phyloP scores from a whole-genome alignment of 2,797 vertebrate species.

The Danio choprae region DNA sequence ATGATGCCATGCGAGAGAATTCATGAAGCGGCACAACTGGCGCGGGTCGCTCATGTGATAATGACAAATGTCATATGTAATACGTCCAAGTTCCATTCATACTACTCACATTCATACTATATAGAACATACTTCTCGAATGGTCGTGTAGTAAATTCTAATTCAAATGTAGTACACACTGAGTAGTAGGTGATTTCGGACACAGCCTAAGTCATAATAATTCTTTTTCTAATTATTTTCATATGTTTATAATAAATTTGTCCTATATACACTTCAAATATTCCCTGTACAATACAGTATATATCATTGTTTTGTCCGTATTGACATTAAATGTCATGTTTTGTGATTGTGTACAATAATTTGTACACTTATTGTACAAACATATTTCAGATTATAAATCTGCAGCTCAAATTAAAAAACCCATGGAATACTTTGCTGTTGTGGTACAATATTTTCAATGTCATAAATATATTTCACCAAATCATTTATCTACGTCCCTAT shows the following conservation, averaged over 20 bases:
- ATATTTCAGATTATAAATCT: neutral
- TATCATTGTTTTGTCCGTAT: neutral
- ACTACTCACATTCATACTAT: too few species aligned
- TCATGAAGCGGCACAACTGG: too few species aligned
- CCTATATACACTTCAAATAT: neutral
- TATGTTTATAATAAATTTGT: neutral
- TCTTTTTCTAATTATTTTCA: neutral
- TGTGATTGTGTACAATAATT: neutral
- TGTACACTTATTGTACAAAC: neutral
- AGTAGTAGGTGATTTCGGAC: too few species aligned
- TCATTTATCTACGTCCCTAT: neutral
- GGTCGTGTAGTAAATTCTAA: too few species aligned
- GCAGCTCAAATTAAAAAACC: neutral
- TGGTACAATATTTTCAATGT: neutral
- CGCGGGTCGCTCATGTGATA: too few species aligned
- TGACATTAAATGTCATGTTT: neutral
- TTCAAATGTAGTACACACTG: too few species aligned
- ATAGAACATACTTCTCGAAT: too few species aligned
- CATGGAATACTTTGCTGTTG: neutral
- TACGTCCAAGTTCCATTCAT: too few species aligned
- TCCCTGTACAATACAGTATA: neutral
- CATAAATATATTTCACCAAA: neutral
- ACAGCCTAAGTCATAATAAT: too few species aligned
- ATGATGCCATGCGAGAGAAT: too few species aligned
- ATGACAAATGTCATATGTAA: too few species aligned